A percentile compares a stretch with the other conserved stretches of the same genome.
These are phyloP conservation scores for Choloepus didactylus DNA, from an alignment of 2,797 vertebrate genomes.

Conservation along the genomic window DNA sequence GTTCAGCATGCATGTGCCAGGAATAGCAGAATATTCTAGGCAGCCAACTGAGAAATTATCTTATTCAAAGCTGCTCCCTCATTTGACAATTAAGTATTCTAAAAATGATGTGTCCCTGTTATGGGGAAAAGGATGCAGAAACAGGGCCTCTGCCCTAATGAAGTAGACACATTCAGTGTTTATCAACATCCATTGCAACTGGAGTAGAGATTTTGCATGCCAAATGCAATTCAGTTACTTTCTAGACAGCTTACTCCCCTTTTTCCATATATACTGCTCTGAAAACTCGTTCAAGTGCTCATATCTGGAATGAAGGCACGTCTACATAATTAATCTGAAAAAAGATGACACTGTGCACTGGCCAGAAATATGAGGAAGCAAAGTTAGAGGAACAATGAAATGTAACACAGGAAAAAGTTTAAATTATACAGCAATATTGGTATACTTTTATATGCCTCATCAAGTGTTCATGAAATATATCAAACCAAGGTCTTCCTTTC, in stretches of 20 bases:
- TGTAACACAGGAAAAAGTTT: constrained; percentile 4
- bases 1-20: neutral
- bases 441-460: constrained; percentile 65
- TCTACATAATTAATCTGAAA: neutral
- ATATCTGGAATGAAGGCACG: neutral
- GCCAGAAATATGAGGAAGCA: neutral
- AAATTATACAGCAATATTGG: neutral
- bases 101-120: neutral
- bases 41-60: neutral
- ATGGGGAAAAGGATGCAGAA: neutral
- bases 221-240: neutral
- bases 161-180: neutral
- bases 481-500: constrained; percentile 66
- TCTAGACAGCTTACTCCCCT: neutral
- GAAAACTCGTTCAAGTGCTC: constrained; percentile 39
- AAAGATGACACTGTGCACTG: neutral
- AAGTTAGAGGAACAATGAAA: constrained; percentile 21
- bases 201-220: neutral
- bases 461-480: constrained; percentile 76
- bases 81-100: constrained; percentile 45
- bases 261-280: constrained; percentile 10
- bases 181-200: neutral
- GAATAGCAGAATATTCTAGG: neutral
- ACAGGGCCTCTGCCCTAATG: neutral
- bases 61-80: neutral